Conservation (phyloP, 2,797 vertebrate genomes). For the Peromyscus nudipes region DNA sequence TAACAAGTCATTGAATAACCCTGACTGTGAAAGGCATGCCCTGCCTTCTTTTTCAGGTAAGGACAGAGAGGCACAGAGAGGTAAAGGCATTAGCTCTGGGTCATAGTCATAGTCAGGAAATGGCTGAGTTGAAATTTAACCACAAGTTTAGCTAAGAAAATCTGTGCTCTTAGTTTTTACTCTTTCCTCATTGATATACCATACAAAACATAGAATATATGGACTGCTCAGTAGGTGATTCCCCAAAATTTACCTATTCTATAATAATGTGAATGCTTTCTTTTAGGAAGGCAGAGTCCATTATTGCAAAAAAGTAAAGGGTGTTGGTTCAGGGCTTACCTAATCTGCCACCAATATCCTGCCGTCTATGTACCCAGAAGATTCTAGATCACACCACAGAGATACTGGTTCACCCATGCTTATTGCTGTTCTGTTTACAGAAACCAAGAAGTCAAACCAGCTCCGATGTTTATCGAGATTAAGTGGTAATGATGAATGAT, state of each 20-base stretch:
- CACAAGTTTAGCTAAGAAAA: not conserved
- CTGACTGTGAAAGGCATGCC: not conserved
- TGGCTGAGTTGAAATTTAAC: not conserved
- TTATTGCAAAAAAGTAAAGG: not conserved
- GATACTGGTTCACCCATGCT: not conserved
- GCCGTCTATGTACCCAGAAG: not conserved
- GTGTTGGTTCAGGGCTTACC: not conserved
- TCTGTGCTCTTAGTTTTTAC: not conserved
- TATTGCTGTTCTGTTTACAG: not conserved
- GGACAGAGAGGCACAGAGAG: not conserved
- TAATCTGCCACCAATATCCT: not conserved
- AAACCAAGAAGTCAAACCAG: not conserved
- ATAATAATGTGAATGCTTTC: not conserved
- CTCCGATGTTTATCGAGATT: not conserved
- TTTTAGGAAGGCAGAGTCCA: not conserved
- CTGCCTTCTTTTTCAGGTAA: not conserved
- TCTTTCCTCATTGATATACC: not conserved
- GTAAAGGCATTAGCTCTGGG: not conserved
- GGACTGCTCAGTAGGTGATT: not conserved
- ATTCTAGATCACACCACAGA: not conserved
- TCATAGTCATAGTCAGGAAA: not conserved
- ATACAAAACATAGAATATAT: not conserved
- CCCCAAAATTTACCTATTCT: not conserved
- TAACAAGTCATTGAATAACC: not conserved
- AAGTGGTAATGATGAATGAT: not conserved